Evolutionary conservation across 2,888 invertebrate genomes (phyloP).

Genomic region (Mantis religiosa): DNA sequence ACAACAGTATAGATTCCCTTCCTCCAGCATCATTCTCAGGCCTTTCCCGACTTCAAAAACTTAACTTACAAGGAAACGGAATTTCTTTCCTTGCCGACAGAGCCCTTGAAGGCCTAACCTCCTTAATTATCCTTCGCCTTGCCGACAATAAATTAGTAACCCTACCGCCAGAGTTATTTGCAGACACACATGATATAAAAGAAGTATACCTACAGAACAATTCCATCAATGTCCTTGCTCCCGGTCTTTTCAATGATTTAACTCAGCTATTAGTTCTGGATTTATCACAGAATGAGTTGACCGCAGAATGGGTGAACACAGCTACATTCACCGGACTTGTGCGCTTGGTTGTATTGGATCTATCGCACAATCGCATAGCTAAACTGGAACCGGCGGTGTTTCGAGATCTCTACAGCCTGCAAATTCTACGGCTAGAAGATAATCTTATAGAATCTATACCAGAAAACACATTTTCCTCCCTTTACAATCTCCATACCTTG

Average conservation of each 20-base stretch:
- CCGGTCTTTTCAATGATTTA: slow-evolving; percentile 72
- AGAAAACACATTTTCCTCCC: slow-evolving; percentile 72
- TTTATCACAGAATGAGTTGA: slow-evolving; percentile 73
- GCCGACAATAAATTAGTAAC: slow-evolving; percentile 76
- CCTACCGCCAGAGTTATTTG: slow-evolving; percentile 76
- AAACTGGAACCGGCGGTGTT: slow-evolving; percentile 73
- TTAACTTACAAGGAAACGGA: slow-evolving; percentile 73
- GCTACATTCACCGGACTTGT: slow-evolving; percentile 75
- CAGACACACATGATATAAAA: slow-evolving; percentile 70
- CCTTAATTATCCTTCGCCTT: slow-evolving; percentile 69
- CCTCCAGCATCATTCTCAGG: slow-evolving; percentile 69
- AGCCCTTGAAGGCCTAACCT: slow-evolving; percentile 69
- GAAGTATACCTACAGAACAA: slow-evolving; percentile 81
- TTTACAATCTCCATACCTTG: slow-evolving; percentile 74
- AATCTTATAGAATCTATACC: slow-evolving; percentile 72
- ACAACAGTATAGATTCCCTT: slow-evolving; percentile 72
- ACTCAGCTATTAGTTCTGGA: slow-evolving; percentile 71
- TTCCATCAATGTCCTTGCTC: slow-evolving; percentile 73
- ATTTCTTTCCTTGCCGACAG: slow-evolving; percentile 72
- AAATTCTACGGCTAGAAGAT: slow-evolving; percentile 74
- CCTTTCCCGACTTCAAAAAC: slow-evolving; percentile 63
- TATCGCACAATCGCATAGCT: slow-evolving; percentile 70
- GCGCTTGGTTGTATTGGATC: slow-evolving; percentile 69
- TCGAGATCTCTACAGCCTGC: slow-evolving; percentile 71
- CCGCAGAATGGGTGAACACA: slow-evolving; percentile 77